These are phyloP conservation scores for Elanoides forficatus DNA, from an alignment of 2,113 vertebrate species.

Conservation along the genomic window DNA sequence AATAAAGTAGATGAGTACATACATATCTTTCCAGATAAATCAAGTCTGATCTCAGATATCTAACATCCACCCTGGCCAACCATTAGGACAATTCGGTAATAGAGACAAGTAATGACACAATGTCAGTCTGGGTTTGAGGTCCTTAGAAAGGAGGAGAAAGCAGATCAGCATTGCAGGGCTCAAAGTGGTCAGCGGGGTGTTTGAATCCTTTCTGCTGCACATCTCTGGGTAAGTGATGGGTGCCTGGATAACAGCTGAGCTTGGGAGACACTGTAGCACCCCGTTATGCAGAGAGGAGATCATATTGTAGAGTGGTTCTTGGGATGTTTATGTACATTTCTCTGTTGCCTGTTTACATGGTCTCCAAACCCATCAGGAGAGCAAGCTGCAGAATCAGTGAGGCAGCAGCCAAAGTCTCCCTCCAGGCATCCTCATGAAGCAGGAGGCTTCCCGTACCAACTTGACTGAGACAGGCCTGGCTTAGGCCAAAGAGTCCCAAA, in stretches of 20 bases:
- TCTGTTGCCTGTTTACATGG: background rate
- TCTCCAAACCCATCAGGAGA: background rate
- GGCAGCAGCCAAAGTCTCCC: background rate
- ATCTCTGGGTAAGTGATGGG: background rate
- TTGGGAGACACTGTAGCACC: background rate
- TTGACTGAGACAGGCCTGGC: background rate
- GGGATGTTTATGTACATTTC: background rate
- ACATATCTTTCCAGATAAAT: background rate
- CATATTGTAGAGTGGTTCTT: background rate
- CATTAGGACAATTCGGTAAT: background rate
- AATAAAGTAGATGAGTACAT: background rate
- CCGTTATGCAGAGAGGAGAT: background rate
- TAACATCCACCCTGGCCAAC: background rate
- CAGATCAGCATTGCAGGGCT: background rate
- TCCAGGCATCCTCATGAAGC: background rate
- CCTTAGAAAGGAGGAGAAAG: background rate
- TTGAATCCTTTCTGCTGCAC: background rate
- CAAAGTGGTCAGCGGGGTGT: accelerated
- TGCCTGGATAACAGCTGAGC: background rate
- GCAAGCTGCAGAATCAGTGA: background rate
- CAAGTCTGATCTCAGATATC: background rate
- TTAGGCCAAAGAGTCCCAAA: background rate
- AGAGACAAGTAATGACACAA: background rate
- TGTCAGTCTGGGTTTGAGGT: background rate
- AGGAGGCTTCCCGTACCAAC: background rate